Conservation (phyloP, 1,140 invertebrate species). For the Platyscapa corneri region DNA sequence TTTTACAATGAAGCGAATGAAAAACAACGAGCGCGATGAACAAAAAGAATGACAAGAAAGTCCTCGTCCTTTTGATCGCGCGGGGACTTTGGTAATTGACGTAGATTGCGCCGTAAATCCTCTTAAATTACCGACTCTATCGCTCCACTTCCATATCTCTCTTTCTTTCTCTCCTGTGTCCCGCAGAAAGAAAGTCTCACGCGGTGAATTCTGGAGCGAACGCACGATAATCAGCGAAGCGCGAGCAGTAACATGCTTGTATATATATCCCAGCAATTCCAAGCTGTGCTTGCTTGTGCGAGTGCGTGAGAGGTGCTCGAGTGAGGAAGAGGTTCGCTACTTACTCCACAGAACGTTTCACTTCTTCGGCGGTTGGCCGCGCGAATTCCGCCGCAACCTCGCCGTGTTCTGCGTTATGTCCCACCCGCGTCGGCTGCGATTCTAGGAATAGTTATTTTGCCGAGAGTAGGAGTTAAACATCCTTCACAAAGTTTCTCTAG, state of each 20-base stretch:
- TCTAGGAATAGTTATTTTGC: slow-evolving; percentile 13
- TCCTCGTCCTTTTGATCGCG: background rate
- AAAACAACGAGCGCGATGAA: background rate
- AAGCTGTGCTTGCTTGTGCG: too few relatives aligned
- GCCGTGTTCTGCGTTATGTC: too few relatives aligned
- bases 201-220: slow-evolving; percentile 25
- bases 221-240: background rate
- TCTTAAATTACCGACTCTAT: slow-evolving; percentile 51
- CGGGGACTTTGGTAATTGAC: slow-evolving; percentile 47
- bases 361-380: slow-evolving; percentile 42
- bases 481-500: slow-evolving; percentile 23
- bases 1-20: slow-evolving; percentile 9
- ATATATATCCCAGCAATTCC: background rate
- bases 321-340: background rate
- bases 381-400: slow-evolving; percentile 21
- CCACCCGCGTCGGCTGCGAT: background rate
- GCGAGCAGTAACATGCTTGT: background rate
- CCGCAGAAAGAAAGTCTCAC: slow-evolving; percentile 13
- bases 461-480: background rate
- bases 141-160: background rate
- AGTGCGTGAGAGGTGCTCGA: too few relatives aligned
- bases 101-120: slow-evolving; percentile 52
- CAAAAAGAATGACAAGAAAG: background rate
- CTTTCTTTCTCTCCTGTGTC: background rate
- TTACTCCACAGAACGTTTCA: slow-evolving; percentile 45